phyloP scores from a whole-genome alignment of 1,140 invertebrate genomes.

The Diuraphis noxia region DNA sequence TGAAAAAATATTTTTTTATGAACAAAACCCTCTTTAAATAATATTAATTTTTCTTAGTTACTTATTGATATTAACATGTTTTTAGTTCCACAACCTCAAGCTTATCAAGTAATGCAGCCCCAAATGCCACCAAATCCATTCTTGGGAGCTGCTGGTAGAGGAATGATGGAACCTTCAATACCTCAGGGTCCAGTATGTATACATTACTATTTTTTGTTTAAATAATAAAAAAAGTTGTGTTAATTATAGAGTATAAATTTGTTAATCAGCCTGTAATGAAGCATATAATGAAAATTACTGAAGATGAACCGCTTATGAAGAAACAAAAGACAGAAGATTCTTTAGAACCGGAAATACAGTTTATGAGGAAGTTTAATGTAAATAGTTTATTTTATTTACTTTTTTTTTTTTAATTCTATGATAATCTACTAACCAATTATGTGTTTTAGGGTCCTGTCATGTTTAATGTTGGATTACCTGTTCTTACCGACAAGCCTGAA shows the following conservation, averaged over 20 bases:
- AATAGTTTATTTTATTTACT: constrained; percentile 42
- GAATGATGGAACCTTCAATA: constrained; percentile 47
- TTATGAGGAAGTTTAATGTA: constrained; percentile 69
- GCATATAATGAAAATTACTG: constrained; percentile 59
- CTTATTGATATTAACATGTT: background rate
- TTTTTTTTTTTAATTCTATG: constrained; percentile 39
- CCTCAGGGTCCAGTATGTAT: constrained; percentile 30
- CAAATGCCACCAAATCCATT: constrained; percentile 53
- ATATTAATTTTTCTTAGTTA: background rate
- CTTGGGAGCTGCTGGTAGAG: constrained; percentile 43
- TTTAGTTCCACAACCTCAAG: constrained; percentile 39
- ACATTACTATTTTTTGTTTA: background rate
- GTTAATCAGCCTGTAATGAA: constrained; percentile 57
- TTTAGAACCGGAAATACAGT: constrained; percentile 84
- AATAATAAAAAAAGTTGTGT: background rate
- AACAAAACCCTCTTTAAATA: background rate
- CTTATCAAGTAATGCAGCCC: constrained; percentile 35
- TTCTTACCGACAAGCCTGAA: constrained; percentile 86
- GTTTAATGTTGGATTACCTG: constrained; percentile 79
- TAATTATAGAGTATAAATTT: background rate
- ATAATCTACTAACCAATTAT: constrained; percentile 41
- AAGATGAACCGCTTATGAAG: constrained; percentile 87
- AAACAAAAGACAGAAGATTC: constrained; percentile 89
- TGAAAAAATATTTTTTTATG: accelerated
- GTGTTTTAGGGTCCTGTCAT: constrained; percentile 69